Evolutionary conservation across 1,140 invertebrate genomes (phyloP).

Genomic region (Eumeta japonica): DNA sequence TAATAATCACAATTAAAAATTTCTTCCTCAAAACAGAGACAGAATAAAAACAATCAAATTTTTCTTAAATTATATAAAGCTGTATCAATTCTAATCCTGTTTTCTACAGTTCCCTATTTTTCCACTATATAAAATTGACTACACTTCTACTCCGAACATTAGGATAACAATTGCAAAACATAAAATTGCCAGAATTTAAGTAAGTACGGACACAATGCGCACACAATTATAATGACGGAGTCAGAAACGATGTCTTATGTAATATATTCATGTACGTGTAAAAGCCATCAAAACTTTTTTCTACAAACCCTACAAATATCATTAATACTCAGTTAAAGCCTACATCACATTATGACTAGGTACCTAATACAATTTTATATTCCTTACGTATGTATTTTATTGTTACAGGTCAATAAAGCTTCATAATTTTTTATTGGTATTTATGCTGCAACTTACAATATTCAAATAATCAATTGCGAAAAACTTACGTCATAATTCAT

Average conservation of each 20-base stretch:
- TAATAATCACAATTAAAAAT: conserved; percentile 23
- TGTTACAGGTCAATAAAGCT: conserved; percentile 50
- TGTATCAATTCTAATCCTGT: conserved; percentile 8
- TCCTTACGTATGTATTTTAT: conserved; percentile 50
- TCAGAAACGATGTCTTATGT: conserved; percentile 42
- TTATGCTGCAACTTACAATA: too few relatives aligned
- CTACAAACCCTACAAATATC: too few relatives aligned
- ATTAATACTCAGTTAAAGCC: too few relatives aligned
- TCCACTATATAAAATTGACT: conserved; percentile 30
- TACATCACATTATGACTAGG: too few relatives aligned
- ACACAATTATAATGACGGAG: conserved; percentile 36
- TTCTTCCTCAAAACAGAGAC: too few relatives aligned
- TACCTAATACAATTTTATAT: too few relatives aligned
- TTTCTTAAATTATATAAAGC: conserved; percentile 12
- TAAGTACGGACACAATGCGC: too few relatives aligned
- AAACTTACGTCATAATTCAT: too few relatives aligned
- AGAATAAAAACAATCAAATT: conserved; percentile 16
- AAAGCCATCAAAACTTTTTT: conserved; percentile 52
- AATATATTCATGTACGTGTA: conserved; percentile 42
- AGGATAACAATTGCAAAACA: conserved; percentile 23
- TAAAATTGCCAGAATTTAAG: conserved; percentile 28
- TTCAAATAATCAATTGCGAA: too few relatives aligned
- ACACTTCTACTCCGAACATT: conserved; percentile 24
- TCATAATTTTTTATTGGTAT: conserved; percentile 19
- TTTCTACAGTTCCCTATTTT: conserved; percentile 8